Percentiles rank a stretch among this genome's conserved stretches.
phyloP scores from a whole-genome alignment of 2,797 vertebrate species.

The Enteromius radiatus region DNA sequence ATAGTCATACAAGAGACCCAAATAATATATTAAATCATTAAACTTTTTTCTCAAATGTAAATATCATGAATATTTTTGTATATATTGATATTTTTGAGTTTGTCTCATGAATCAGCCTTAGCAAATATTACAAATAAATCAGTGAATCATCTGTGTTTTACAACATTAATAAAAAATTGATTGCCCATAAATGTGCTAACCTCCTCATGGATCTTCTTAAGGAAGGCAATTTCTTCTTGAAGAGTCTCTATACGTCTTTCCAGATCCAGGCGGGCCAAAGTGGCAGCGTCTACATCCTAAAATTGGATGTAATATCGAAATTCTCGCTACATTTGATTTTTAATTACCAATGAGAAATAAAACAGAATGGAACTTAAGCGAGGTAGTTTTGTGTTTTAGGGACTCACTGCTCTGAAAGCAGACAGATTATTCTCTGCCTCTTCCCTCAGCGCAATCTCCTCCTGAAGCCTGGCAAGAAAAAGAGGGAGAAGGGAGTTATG shows the following conservation, averaged over 20 bases:
- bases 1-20: neutral
- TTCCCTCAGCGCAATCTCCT: constrained; percentile 90
- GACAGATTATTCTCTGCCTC: constrained; percentile 92
- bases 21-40: neutral
- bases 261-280: constrained; percentile 89
- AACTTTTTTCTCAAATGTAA: neutral
- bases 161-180: neutral
- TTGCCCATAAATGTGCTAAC: constrained; percentile 65
- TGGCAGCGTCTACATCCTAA: constrained; percentile 93
- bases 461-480: constrained; percentile 82
- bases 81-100: too few relatives aligned
- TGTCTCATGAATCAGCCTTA: neutral
- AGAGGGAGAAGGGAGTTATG: constrained; percentile 7
- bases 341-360: neutral
- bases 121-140: neutral
- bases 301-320: neutral
- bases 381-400: neutral
- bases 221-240: constrained; percentile 94
- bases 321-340: neutral
- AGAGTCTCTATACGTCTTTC: constrained; percentile 94
- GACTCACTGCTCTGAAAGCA: constrained; percentile 91
- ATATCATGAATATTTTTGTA: neutral
- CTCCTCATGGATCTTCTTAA: constrained; percentile 96
- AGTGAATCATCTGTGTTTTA: neutral
- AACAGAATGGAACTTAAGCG: neutral